These are phyloP conservation scores for Lepetodrilus schrolli DNA, from an alignment of 2,888 invertebrate genomes.

Conservation along the genomic window DNA sequence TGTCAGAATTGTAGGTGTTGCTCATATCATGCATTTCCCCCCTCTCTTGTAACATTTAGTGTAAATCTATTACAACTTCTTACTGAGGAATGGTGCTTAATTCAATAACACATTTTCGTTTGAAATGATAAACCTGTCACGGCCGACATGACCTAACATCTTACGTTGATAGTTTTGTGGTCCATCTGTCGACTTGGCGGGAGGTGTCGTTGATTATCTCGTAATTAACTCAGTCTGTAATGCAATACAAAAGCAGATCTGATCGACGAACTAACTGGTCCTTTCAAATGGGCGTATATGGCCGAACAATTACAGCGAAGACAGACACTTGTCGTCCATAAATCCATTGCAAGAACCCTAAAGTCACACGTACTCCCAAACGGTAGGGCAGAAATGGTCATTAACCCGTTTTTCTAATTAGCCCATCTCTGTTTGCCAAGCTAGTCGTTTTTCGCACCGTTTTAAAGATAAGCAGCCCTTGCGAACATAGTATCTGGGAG, in stretches of 20 bases:
- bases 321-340: neutral
- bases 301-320: neutral
- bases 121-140: slow-evolving; percentile 1
- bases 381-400: slow-evolving; percentile 1
- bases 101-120: no score
- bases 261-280: slow-evolving; percentile 3
- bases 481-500: neutral
- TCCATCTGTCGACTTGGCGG: neutral
- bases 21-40: no score
- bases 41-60: no score
- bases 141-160: neutral
- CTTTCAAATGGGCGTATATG: neutral
- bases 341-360: neutral
- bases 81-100: no score
- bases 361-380: neutral
- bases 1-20: no score
- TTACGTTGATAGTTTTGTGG: neutral
- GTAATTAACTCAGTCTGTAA: neutral
- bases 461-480: slow-evolving; percentile 1
- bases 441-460: slow-evolving; percentile 7
- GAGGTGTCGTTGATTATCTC: neutral
- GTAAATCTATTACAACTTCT: no score
- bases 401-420: slow-evolving; percentile 26
- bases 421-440: neutral
- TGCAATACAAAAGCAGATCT: slow-evolving; percentile 1